phyloP scores from a whole-genome alignment of 2,113 vertebrate genomes.

The Podiceps cristatus region DNA sequence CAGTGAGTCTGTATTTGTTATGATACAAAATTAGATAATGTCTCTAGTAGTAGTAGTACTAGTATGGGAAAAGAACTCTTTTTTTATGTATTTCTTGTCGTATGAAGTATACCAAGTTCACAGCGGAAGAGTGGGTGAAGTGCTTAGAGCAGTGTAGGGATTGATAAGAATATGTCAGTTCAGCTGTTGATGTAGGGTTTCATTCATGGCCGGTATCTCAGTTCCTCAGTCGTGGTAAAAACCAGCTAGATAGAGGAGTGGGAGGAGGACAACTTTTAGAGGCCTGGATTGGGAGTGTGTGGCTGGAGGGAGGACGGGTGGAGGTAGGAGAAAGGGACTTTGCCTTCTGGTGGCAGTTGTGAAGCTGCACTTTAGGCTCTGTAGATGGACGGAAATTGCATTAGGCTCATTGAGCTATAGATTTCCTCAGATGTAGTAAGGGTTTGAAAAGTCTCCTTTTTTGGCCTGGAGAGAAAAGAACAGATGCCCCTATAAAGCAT shows the following conservation, averaged over 20 bases:
- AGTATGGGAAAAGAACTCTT: neutral
- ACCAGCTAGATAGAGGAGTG: neutral
- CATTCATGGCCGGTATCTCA: neutral
- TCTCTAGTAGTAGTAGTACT: neutral
- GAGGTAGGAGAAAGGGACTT: neutral
- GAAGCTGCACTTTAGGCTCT: neutral
- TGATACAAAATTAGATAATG: neutral
- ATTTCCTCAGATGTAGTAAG: slow-evolving; percentile 12
- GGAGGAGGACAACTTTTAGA: neutral
- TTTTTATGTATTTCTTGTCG: neutral
- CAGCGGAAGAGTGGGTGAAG: neutral
- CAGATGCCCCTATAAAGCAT: slow-evolving; percentile 59
- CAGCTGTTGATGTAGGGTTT: neutral
- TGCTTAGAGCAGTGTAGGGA: neutral
- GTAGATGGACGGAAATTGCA: neutral
- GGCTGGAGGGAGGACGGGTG: neutral
- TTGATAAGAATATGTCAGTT: neutral
- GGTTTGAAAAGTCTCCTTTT: slow-evolving; percentile 61
- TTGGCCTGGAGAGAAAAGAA: slow-evolving; percentile 54
- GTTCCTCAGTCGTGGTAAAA: neutral
- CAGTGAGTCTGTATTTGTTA: neutral
- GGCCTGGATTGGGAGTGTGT: neutral
- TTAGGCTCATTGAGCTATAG: slow-evolving; percentile 3
- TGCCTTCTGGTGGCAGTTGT: neutral
- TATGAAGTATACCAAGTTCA: neutral